Evolutionary conservation across 2,888 invertebrate genomes (phyloP), one percentile per base, ranked within the genome.

Genomic region (Endotricha flammealis): DNA sequence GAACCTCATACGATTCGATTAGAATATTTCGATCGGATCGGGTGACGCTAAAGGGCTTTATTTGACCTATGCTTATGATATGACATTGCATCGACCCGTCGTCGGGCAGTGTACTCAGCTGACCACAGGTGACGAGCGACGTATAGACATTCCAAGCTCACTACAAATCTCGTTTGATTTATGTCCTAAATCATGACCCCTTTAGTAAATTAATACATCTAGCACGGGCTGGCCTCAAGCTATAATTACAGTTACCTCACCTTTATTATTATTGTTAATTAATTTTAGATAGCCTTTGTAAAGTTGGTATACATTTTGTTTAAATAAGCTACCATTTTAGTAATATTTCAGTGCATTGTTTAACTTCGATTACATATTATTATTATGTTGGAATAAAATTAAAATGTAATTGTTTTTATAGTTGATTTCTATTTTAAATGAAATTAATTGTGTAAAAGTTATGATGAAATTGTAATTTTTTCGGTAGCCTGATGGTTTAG

Each of bases 101-200:
- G n/a, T n/a, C n/a, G n/a, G n/a, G n/a, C n/a, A n/a, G n/a, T n/a
- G n/a, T n/a, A n/a, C n/a, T n/a, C n/a, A n/a, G n/a, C n/a, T n/a
- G n/a, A n/a, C n/a, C n/a, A n/a, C n/a, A n/a, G n/a, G n/a, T n/a
- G n/a, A n/a, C n/a, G n/a, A 20, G 20, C 6, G 20, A 20, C n/a
- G 20, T 6, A 20, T 4, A 20, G 12, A 12, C 27, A 27, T 12
- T 11, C 12, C 20, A 20, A 41, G 49, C 43, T 57, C 51, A 36
- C 34, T 42, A 35, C 46, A 46, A 42, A 48, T 50, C 50, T 48
- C 42, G 36, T 41, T 48, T 59, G 53, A 61, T 61, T 61, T 61
- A 56, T 61, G 52, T 41, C 38, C 44, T 39, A 46, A 31, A 38
- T 46, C 32, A 30, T 54, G 53, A 51, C 48, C 50, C 36, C 27